Evolutionary conservation across 1,140 invertebrate species (phyloP).

Genomic region (Camponotus vicinus): DNA sequence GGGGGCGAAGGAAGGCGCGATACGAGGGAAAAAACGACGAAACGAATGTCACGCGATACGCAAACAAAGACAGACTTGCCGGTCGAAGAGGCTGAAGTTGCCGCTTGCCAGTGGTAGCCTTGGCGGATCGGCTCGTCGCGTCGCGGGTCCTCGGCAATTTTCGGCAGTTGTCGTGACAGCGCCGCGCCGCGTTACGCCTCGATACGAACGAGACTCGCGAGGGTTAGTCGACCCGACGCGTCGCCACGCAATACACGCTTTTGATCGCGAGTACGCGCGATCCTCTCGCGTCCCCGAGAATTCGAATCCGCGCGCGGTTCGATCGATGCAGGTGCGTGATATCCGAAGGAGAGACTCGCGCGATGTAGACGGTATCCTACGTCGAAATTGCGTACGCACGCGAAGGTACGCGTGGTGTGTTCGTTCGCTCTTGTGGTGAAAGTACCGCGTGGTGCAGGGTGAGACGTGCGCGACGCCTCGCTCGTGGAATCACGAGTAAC

Average conservation of each 20-base stretch:
- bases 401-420: background rate
- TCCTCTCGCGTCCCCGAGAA: no score
- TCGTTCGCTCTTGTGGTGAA: background rate
- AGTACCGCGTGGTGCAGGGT: background rate
- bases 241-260: background rate
- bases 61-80: constrained; percentile 23
- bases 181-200: background rate
- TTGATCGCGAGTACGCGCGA: background rate
- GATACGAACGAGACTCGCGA: constrained; percentile 13
- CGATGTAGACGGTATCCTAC: no score
- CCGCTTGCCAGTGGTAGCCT: background rate
- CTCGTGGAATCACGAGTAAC: background rate
- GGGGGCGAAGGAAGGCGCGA: no score
- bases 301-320: no score
- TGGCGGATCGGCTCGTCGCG: background rate
- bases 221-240: constrained; percentile 57
- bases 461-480: constrained; percentile 7
- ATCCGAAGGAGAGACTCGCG: background rate
- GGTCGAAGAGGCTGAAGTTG: constrained; percentile 14
- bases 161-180: constrained; percentile 35
- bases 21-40: no score
- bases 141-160: constrained; percentile 43
- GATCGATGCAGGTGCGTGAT: background rate
- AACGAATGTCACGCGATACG: no score
- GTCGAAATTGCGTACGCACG: background rate